Evolutionary conservation across 2,888 invertebrate genomes (phyloP).

Genomic region (Myopa tessellatipennis): DNA sequence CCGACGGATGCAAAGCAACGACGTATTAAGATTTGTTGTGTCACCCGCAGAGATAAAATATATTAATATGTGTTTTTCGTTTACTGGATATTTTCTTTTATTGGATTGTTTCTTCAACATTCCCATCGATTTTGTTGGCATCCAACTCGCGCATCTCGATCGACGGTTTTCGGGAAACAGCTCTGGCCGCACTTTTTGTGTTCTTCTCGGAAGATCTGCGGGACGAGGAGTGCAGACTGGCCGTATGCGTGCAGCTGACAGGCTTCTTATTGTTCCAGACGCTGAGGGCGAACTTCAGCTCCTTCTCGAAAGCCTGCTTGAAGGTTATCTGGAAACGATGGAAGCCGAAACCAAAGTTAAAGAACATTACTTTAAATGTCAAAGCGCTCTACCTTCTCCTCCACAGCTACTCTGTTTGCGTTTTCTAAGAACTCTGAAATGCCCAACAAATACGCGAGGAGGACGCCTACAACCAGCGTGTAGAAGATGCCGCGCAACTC

Average conservation of each 20-base stretch:
- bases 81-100: slow-evolving; percentile 1
- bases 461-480: slow-evolving; percentile 80
- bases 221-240: slow-evolving; percentile 55
- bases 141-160: slow-evolving; percentile 56
- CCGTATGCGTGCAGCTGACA: slow-evolving; percentile 51
- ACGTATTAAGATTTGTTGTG: background rate
- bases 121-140: slow-evolving; percentile 21
- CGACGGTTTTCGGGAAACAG: slow-evolving; percentile 50
- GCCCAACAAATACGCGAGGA: slow-evolving; percentile 79
- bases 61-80: background rate
- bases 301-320: slow-evolving; percentile 55
- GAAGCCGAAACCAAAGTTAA: background rate
- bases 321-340: slow-evolving; percentile 49
- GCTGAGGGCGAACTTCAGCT: slow-evolving; percentile 56
- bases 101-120: slow-evolving; percentile 8
- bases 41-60: background rate
- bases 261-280: slow-evolving; percentile 63
- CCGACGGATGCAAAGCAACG: background rate
- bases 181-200: slow-evolving; percentile 51
- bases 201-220: slow-evolving; percentile 54
- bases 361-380: background rate
- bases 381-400: slow-evolving; percentile 74
- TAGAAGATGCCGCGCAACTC: slow-evolving; percentile 93
- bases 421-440: slow-evolving; percentile 87
- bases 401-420: slow-evolving; percentile 80